phyloP scores from a whole-genome alignment of 2,797 vertebrate genomes.

The Molothrus ater region DNA sequence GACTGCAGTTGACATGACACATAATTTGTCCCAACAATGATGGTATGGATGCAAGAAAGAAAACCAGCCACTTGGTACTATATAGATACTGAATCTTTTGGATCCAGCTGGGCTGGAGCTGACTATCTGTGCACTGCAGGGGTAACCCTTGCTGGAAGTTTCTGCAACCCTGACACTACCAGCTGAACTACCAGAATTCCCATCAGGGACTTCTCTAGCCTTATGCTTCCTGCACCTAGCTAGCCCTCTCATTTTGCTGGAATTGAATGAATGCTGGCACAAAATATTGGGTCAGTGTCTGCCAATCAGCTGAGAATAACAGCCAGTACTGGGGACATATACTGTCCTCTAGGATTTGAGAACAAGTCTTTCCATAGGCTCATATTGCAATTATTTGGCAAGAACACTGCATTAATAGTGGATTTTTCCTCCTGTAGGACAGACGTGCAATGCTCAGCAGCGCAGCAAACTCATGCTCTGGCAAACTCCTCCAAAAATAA shows the following conservation, averaged over 20 bases:
- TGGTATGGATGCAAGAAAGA: background rate
- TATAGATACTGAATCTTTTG: background rate
- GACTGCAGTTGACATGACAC: background rate
- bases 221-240: background rate
- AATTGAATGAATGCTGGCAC: background rate
- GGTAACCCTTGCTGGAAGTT: background rate
- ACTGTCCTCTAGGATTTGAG: background rate
- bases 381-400: background rate
- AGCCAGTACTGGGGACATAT: background rate
- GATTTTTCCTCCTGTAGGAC: background rate
- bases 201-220: background rate
- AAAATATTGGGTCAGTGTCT: background rate
- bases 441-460: background rate
- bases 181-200: background rate
- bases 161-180: background rate
- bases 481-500: background rate
- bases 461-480: background rate
- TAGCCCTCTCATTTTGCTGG: background rate
- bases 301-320: background rate
- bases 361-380: background rate
- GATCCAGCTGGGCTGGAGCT: background rate
- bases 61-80: background rate
- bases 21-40: background rate
- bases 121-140: background rate
- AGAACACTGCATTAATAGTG: accelerated